Evolutionary conservation across 2,113 vertebrate genomes (phyloP), one percentile per base, ranked within the genome.

Genomic region (Lamprologus ornatipinnis): DNA sequence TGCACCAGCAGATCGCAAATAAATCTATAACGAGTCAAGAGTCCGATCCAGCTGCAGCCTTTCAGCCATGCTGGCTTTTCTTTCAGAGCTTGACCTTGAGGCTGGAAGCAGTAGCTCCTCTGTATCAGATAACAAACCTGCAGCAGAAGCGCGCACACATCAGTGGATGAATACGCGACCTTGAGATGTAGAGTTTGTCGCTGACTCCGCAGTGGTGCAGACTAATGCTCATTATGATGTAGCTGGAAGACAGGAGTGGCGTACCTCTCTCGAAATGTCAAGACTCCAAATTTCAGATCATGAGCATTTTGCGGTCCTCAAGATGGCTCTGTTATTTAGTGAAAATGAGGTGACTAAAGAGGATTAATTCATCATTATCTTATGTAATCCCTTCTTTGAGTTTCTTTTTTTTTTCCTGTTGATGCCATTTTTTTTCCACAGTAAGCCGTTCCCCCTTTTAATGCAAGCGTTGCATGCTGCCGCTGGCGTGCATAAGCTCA

Each of bases 401-500:
- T 88, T 80, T 47, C 0, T 75, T 40, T 17, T 28, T 78, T 82
- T 15, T 13, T 23, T 3, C 12, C 2, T 63, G 51, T 85, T 70
- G 49, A 54, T 85, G 7, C 1, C 6, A 28, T 87, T 81, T 84
- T 84, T 87, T 55, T 57, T 2, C 45, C n/a, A 37, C 40, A 55
- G 68, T 89, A 79, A 88, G 54, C 6, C 3, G 54, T 80, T 85
- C 54, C 65, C 42, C 57, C 26, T 45, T 28, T 87, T 88, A 81
- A 81, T 85, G 88, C 86, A 88, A 87, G 88, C 81, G 40, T 85
- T 94, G 97, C 97, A 98, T 98, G 97, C n/a, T 96, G 94, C 94
- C 55, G 90, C 78, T 84, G 89, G 88, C 70, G 84, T 92, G 28
- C 85, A 80, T 85, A 87, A 84, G 35, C 63, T 91, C 93, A 93